phyloP scores from a whole-genome alignment of 2,113 vertebrate genomes.

The Dendropsophus ebraccatus region DNA sequence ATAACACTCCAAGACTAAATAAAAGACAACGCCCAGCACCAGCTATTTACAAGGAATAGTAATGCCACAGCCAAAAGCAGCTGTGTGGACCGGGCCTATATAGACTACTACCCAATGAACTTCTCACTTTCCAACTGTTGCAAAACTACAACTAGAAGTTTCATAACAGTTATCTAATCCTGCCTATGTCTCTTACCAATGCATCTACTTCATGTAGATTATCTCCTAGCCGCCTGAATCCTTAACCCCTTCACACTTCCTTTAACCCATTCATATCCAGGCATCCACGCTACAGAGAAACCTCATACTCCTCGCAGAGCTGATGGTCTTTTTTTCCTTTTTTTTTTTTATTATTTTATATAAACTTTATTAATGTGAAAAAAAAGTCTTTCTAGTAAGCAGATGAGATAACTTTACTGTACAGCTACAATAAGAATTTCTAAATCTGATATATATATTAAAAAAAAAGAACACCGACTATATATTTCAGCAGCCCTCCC shows the following conservation, averaged over 20 bases:
- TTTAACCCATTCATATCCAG: neutral
- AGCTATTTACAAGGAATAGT: too few species aligned
- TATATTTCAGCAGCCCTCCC: conserved; percentile 4
- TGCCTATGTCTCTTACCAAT: neutral
- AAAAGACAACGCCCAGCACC: too few species aligned
- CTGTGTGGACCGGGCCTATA: too few species aligned
- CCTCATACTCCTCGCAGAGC: neutral
- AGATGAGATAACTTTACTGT: conserved; percentile 35
- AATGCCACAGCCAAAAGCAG: too few species aligned
- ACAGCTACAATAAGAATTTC: conserved; percentile 47
- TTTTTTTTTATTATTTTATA: neutral
- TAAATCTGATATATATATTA: conserved; percentile 42
- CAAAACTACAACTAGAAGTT: too few species aligned
- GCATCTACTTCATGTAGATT: neutral
- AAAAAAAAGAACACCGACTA: conserved; percentile 7
- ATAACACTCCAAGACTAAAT: too few species aligned
- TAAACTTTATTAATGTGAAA: conserved; percentile 18
- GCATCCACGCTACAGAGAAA: neutral
- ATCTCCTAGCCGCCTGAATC: neutral
- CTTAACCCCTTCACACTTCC: neutral
- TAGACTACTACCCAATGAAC: too few species aligned
- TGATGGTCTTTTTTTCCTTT: neutral
- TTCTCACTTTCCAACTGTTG: too few species aligned
- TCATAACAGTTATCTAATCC: neutral
- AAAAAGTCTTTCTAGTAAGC: conserved; percentile 19